Percentiles rank a stretch among this genome's conserved stretches.
Conservation (phyloP, 2,888 invertebrate genomes). For the Podabrus alpinus region DNA sequence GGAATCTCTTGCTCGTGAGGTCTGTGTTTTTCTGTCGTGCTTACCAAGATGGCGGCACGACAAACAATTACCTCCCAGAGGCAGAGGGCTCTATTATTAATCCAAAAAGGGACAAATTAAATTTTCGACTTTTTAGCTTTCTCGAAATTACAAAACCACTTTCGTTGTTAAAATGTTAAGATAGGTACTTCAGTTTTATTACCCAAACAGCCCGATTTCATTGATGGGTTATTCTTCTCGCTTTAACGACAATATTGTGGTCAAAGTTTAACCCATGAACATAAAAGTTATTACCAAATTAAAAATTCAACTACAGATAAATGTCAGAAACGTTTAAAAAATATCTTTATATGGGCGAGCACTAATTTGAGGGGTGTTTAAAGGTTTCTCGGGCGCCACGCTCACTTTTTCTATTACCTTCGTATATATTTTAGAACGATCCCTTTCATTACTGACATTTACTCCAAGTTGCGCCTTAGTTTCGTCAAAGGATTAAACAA, state of each 20-base stretch:
- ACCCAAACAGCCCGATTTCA: background rate
- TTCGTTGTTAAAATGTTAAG: background rate
- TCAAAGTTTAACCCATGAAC: background rate
- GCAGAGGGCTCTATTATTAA: too few relatives aligned
- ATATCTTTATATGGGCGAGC: background rate
- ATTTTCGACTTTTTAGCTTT: background rate
- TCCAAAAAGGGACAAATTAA: too few relatives aligned
- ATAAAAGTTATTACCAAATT: background rate
- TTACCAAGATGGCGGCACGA: too few relatives aligned
- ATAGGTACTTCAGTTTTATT: background rate
- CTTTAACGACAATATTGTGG: background rate
- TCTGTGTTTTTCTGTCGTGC: too few relatives aligned
- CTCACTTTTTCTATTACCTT: background rate
- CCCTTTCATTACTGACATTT: background rate
- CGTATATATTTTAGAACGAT: background rate
- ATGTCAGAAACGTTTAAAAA: background rate
- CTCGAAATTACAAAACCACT: background rate
- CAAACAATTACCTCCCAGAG: too few relatives aligned
- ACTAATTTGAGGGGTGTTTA: background rate
- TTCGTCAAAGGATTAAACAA: background rate
- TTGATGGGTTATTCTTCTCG: background rate
- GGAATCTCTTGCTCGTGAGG: too few relatives aligned
- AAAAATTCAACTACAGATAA: background rate
- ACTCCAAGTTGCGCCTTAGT: background rate
- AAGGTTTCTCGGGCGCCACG: background rate